Percentiles rank a stretch among this genome's conserved stretches.
phyloP scores from a whole-genome alignment of 2,888 invertebrate genomes.

The Dugesia japonica region DNA sequence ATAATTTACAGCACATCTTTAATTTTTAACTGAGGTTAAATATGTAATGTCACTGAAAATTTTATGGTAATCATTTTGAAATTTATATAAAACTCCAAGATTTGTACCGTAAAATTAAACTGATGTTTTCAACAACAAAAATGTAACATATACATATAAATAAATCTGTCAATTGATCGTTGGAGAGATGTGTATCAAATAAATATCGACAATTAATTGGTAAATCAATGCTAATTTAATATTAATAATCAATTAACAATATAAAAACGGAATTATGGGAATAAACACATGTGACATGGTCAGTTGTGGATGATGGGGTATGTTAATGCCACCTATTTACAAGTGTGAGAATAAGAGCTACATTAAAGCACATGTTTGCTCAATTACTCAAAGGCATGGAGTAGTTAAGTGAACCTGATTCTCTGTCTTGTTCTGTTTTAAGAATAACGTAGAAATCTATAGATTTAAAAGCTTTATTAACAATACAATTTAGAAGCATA shows the following conservation, averaged over 20 bases:
- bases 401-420: conserved; percentile 11
- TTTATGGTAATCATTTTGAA: too few relatives aligned
- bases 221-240: background rate
- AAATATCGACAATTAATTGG: background rate
- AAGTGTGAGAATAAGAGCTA: background rate
- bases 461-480: background rate
- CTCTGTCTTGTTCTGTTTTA: conserved; percentile 4
- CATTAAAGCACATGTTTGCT: background rate
- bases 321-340: background rate
- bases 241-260: background rate
- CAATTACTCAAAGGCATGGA: conserved; percentile 14
- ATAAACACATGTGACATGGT: background rate
- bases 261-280: background rate
- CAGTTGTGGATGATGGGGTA: background rate
- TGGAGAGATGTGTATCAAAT: too few relatives aligned
- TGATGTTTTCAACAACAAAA: too few relatives aligned
- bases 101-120: too few relatives aligned
- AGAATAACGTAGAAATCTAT: background rate
- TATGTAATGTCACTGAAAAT: too few relatives aligned
- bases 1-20: too few relatives aligned
- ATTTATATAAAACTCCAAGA: too few relatives aligned
- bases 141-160: too few relatives aligned
- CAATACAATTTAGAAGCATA: conserved; percentile 7
- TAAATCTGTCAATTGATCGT: too few relatives aligned
- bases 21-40: too few relatives aligned